Percentiles rank a stretch among this genome's conserved stretches.
Evolutionary conservation across 1,140 invertebrate species (phyloP).

Genomic region (Diplogasteroides magnus): DNA sequence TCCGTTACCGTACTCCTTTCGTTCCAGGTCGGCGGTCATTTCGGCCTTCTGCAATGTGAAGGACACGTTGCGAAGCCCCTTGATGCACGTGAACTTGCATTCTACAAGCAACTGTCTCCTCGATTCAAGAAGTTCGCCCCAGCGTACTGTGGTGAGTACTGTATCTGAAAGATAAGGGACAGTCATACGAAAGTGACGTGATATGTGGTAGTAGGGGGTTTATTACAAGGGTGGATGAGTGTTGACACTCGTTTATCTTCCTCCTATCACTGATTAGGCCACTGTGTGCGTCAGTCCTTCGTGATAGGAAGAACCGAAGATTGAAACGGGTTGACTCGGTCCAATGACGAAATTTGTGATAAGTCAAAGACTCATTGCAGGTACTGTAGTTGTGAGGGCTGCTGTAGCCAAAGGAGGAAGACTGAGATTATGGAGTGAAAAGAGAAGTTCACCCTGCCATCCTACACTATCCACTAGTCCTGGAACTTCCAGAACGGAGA

Average conservation of each 20-base stretch:
- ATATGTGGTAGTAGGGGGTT: too few relatives aligned
- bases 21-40: slow-evolving; percentile 54
- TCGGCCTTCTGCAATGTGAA: slow-evolving; percentile 44
- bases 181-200: background rate
- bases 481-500: background rate
- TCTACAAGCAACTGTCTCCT: slow-evolving; percentile 41
- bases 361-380: too few relatives aligned
- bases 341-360: too few relatives aligned
- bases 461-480: background rate
- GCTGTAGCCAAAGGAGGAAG: background rate
- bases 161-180: background rate
- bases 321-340: too few relatives aligned
- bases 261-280: too few relatives aligned
- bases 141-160: slow-evolving; percentile 46
- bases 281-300: too few relatives aligned
- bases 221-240: too few relatives aligned
- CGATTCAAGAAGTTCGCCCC: slow-evolving; percentile 41
- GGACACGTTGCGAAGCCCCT: slow-evolving; percentile 53
- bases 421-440: background rate
- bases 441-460: background rate
- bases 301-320: too few relatives aligned
- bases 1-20: too few relatives aligned
- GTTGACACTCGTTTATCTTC: too few relatives aligned
- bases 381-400: background rate
- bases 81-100: slow-evolving; percentile 47